A percentile compares a stretch with the other conserved stretches of the same genome.
Evolutionary conservation across 2,113 vertebrate species (phyloP).

Genomic region (Microcebus griseorufus): DNA sequence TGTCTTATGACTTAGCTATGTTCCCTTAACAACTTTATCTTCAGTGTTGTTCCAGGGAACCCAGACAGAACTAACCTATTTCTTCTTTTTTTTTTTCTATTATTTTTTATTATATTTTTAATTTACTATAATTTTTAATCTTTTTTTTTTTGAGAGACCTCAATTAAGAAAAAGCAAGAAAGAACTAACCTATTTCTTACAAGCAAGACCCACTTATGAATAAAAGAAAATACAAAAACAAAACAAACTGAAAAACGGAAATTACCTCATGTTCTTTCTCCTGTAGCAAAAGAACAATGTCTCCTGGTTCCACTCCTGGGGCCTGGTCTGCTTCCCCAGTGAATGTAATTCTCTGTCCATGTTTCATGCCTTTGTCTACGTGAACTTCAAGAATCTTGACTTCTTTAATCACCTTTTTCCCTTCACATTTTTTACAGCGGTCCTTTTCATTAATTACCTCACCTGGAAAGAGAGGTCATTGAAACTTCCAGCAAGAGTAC

Average conservation of each 20-base stretch:
- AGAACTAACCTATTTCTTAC: background rate
- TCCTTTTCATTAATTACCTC: conserved; percentile 99
- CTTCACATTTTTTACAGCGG: conserved; percentile 99
- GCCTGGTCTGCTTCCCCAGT: conserved; percentile 98
- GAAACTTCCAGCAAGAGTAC: background rate
- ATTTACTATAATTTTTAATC: too few species aligned
- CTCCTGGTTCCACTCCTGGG: conserved; percentile 96
- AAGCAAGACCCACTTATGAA: background rate
- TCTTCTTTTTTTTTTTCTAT: background rate
- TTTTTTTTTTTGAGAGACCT: too few species aligned
- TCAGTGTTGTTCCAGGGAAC: background rate
- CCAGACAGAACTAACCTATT: background rate
- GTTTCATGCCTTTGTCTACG: conserved; percentile 99
- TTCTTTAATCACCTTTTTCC: conserved; percentile 98
- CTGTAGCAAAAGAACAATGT: conserved; percentile 97
- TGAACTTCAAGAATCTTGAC: conserved; percentile 99
- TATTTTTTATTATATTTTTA: too few species aligned
- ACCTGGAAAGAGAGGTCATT: conserved; percentile 84
- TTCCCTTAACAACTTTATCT: background rate
- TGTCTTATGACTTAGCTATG: background rate
- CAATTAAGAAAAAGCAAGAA: background rate
- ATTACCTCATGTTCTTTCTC: conserved; percentile 98
- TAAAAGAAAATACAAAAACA: background rate
- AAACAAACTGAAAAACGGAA: background rate
- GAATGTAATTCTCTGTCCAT: conserved; percentile 98